These are phyloP conservation scores for Neopipo cinnamomea DNA, from an alignment of 2,113 vertebrate species.

Conservation along the genomic window DNA sequence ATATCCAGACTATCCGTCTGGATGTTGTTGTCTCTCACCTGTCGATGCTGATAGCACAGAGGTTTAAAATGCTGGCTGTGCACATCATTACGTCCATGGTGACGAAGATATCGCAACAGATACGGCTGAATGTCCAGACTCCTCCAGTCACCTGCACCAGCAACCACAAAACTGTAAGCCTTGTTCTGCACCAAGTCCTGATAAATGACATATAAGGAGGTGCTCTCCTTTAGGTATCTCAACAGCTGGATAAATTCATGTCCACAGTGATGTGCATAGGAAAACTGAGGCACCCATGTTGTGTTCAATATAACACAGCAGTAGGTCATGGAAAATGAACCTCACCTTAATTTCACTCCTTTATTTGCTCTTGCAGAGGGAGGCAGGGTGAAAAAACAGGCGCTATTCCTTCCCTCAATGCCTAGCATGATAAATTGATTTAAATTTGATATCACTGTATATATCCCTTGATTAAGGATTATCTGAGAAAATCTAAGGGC, in stretches of 20 bases:
- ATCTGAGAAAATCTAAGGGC: constrained; percentile 4
- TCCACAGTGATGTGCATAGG: neutral
- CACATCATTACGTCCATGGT: constrained; percentile 98
- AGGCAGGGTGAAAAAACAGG: neutral
- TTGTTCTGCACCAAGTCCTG: neutral
- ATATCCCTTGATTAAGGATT: constrained; percentile 22
- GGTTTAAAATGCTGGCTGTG: constrained; percentile 95
- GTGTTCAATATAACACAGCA: neutral
- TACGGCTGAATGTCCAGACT: constrained; percentile 89
- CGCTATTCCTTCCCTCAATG: neutral
- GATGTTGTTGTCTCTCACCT: constrained; percentile 76
- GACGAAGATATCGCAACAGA: constrained; percentile 91
- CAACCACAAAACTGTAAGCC: constrained; percentile 47
- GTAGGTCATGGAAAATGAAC: neutral
- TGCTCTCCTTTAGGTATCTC: neutral
- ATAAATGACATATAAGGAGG: neutral
- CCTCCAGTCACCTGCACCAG: constrained; percentile 79
- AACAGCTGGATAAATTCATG: neutral
- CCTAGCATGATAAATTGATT: neutral
- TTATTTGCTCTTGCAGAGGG: neutral
- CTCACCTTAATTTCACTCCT: neutral
- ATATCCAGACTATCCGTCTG: neutral
- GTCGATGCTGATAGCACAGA: constrained; percentile 97
- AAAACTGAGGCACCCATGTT: neutral
- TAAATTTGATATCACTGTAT: neutral